phyloP scores from a whole-genome alignment of 2,797 vertebrate species.

The Pempheris klunzingeri region DNA sequence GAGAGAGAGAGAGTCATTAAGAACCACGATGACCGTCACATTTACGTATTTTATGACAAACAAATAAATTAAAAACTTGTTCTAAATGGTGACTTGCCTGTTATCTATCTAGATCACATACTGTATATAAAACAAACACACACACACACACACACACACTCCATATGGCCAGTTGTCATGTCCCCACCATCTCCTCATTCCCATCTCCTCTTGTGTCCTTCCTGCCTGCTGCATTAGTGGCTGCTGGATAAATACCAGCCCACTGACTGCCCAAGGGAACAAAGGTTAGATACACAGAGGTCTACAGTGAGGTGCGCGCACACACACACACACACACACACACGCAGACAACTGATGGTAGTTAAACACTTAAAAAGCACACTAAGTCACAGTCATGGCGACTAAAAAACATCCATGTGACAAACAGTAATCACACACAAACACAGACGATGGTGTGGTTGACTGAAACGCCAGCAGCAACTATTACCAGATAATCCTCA shows the following conservation, averaged over 20 bases:
- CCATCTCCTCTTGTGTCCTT: slow-evolving; percentile 77
- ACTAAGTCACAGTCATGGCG: slow-evolving; percentile 59
- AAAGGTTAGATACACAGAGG: slow-evolving; percentile 96
- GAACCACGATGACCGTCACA: too few relatives aligned
- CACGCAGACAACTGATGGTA: slow-evolving; percentile 54
- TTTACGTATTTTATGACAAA: too few relatives aligned
- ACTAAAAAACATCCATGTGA: slow-evolving; percentile 61
- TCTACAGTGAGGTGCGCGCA: slow-evolving; percentile 82
- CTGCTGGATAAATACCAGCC: slow-evolving; percentile 96
- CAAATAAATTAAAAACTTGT: slow-evolving; percentile 11
- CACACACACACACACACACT: slow-evolving; percentile 14
- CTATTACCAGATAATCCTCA: slow-evolving; percentile 82
- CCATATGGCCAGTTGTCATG: slow-evolving; percentile 72
- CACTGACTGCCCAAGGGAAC: slow-evolving; percentile 90
- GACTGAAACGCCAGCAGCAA: slow-evolving; percentile 71
- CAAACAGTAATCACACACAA: slow-evolving; percentile 46
- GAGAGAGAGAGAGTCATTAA: too few relatives aligned
- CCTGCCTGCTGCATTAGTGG: slow-evolving; percentile 88
- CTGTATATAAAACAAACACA: not conserved
- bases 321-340: slow-evolving; percentile 20
- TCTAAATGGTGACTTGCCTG: not conserved
- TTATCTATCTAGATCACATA: slow-evolving; percentile 31
- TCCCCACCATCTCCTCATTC: slow-evolving; percentile 46
- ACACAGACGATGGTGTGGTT: slow-evolving; percentile 57
- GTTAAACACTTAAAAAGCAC: slow-evolving; percentile 78